Percentiles rank a stretch among this genome's conserved stretches.
These are phyloP conservation scores for Ceratosolen solmsi DNA, from an alignment of 1,140 invertebrate species.

Conservation along the genomic window DNA sequence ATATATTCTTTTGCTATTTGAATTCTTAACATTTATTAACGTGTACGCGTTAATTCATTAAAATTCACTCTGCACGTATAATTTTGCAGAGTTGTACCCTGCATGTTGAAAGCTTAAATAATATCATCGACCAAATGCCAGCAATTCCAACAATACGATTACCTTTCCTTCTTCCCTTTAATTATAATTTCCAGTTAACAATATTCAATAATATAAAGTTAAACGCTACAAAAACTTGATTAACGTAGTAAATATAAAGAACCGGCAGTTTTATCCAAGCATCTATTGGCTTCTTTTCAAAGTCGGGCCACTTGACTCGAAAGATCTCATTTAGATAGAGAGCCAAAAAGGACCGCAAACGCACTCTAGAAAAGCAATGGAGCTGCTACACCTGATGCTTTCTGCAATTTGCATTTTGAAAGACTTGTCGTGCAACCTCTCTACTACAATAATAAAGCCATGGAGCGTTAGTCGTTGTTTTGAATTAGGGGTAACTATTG, in stretches of 20 bases:
- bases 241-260: neutral
- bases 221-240: neutral
- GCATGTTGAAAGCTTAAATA: no score
- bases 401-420: conserved; percentile 47
- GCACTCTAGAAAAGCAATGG: neutral
- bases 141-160: no score
- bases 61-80: no score
- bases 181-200: no score
- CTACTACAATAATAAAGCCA: conserved; percentile 22
- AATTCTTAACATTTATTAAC: no score
- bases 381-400: neutral
- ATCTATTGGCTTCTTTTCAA: conserved; percentile 27
- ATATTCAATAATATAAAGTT: no score
- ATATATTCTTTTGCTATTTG: no score
- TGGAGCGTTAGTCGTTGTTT: neutral
- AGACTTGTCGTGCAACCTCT: neutral
- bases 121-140: no score
- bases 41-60: no score
- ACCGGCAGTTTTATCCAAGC: neutral
- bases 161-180: no score
- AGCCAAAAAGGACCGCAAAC: neutral
- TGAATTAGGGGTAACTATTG: neutral
- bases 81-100: no score
- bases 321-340: conserved; percentile 44
- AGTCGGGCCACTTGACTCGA: conserved; percentile 12